phyloP scores from a whole-genome alignment of 2,113 vertebrate genomes.

The Ptilonorhynchus violaceus region DNA sequence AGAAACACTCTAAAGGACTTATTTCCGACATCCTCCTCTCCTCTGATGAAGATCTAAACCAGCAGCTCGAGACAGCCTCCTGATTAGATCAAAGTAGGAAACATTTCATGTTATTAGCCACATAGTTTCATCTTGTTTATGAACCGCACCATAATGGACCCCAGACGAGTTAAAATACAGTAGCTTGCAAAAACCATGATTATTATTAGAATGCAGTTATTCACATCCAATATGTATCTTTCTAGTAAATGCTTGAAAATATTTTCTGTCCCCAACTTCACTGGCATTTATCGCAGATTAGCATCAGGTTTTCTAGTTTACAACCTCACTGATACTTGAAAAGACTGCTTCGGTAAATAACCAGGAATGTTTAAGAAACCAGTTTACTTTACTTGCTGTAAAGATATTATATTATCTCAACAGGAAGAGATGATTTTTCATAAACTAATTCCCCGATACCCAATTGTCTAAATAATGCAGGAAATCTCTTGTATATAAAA shows the following conservation, averaged over 20 bases:
- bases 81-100: constrained; percentile 73
- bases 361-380: not conserved
- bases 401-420: not conserved
- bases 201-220: not conserved
- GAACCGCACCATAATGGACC: constrained; percentile 56
- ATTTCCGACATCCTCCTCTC: constrained; percentile 67
- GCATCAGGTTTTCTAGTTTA: not conserved
- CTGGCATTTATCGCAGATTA: not conserved
- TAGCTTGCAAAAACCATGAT: not conserved
- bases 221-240: not conserved
- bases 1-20: constrained; percentile 63
- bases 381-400: not conserved
- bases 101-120: constrained; percentile 65
- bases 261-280: not conserved
- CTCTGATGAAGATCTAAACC: constrained; percentile 70
- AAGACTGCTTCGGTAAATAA: not conserved
- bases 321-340: not conserved
- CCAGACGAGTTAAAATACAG: constrained; percentile 57
- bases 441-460: not conserved
- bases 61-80: constrained; percentile 61
- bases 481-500: not conserved
- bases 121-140: constrained; percentile 66
- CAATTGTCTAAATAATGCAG: not conserved
- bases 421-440: not conserved
- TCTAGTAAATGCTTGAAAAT: not conserved